Evolutionary conservation across 2,888 invertebrate genomes (phyloP), one percentile per base, ranked within the genome.

Genomic region (Leptopilina syphax): DNA sequence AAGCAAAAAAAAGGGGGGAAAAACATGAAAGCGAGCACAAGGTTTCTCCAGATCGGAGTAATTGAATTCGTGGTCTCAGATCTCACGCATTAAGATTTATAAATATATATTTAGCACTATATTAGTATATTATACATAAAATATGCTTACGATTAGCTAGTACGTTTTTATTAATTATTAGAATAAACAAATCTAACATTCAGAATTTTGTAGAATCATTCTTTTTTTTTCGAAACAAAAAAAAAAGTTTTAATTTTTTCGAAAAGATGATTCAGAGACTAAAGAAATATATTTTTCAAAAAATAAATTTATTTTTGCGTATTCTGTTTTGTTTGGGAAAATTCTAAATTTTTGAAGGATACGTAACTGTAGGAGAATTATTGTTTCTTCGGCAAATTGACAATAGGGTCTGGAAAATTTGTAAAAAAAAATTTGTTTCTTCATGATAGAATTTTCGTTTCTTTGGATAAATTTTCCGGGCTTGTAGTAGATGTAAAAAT

Each of bases 1-100:
- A 18, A 18, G 68, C 77, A 81, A 77, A 79, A 77, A 78, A 80
- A 80, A 82, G 57, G 82, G 79, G 78, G 81, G 80, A 82, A 77
- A 65, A 77, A 76, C 79, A 81, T 79, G 76, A 65, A 79, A 83
- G 84, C 84, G 82, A 81, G 82, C 82, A 82, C 84, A 83, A 84
- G 83, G 85, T 85, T 86, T 86, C 85, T 84, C 84, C 84, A 66
- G 79, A 85, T 84, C 83, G 84, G 83, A 85, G 83, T 82, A 85
- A 88, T 89, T 84, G 85, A 88, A 88, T 89, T 89, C 90, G 87
- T 87, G 86, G 88, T 89, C 87, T 88, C 89, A 90, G 90, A 91
- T 91, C 91, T 91, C 91, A 90, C 87, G 83, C 85, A 85, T 86
- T 86, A 86, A 82, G 80, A 85, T 85, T 84, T 83, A 85, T 84